These are phyloP conservation scores for Planococcus citri DNA, from an alignment of 1,140 invertebrate species.

Conservation along the genomic window DNA sequence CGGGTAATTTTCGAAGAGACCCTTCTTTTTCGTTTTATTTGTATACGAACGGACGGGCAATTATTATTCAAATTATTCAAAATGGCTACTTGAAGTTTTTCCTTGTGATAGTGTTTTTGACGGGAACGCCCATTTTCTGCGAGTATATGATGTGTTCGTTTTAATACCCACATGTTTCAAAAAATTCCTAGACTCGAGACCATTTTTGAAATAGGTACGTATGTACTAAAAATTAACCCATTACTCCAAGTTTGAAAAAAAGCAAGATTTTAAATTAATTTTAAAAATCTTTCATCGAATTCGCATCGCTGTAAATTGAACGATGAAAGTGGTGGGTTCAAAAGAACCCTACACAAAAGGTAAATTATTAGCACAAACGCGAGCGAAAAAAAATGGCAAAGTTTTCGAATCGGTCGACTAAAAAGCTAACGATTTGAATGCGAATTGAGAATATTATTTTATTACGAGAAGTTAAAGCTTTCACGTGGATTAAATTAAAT, in stretches of 20 bases:
- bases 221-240: background rate
- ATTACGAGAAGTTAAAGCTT: background rate
- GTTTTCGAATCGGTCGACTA: background rate
- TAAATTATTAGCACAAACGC: no score
- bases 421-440: background rate
- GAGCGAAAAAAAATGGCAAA: background rate
- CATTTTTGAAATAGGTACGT: background rate
- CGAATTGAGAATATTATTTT: background rate
- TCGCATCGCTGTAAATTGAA: background rate
- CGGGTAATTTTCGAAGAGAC: background rate
- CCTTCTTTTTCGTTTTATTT: slow-evolving; percentile 2
- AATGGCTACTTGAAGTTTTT: background rate
- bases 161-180: no score
- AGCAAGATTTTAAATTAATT: no score
- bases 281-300: background rate
- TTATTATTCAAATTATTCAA: slow-evolving; percentile 9
- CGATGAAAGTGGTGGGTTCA: background rate
- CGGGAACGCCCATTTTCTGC: background rate
- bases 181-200: background rate
- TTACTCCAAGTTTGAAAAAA: background rate
- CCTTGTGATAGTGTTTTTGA: background rate
- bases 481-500: slow-evolving; percentile 6
- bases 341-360: background rate
- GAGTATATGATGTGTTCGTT: no score
- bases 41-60: background rate